phyloP scores from a whole-genome alignment of 1,140 invertebrate genomes.

The Drosophila tristis region DNA sequence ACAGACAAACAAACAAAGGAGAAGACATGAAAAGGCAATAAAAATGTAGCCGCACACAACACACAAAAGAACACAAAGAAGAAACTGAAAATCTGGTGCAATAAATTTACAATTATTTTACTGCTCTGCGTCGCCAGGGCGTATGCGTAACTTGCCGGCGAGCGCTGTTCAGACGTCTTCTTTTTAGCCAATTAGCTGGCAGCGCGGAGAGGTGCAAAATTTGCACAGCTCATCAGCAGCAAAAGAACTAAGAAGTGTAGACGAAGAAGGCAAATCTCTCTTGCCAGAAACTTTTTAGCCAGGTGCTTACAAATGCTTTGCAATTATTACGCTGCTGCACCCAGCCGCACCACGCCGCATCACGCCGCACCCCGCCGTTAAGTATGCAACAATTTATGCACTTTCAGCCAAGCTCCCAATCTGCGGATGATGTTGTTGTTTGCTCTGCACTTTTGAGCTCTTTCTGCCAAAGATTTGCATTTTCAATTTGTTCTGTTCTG shows the following conservation, averaged over 20 bases:
- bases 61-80: constrained; percentile 53
- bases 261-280: constrained; percentile 4
- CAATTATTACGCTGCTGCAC: constrained; percentile 67
- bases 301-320: constrained; percentile 72
- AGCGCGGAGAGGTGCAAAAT: constrained; percentile 36
- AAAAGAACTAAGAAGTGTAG: neutral
- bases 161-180: constrained; percentile 54
- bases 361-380: constrained; percentile 22
- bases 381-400: constrained; percentile 73
- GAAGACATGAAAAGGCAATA: constrained; percentile 58
- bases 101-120: constrained; percentile 72
- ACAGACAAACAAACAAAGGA: constrained; percentile 49
- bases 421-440: constrained; percentile 38
- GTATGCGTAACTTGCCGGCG: constrained; percentile 56
- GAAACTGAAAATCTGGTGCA: constrained; percentile 17
- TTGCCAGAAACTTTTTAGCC: constrained; percentile 50
- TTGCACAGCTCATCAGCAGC: constrained; percentile 47
- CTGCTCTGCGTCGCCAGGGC: constrained; percentile 13
- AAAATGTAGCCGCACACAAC: constrained; percentile 69
- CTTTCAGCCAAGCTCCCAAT: constrained; percentile 29
- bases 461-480: constrained; percentile 72
- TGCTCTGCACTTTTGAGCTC: constrained; percentile 77
- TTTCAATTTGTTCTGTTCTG: constrained; percentile 66
- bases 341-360: constrained; percentile 3
- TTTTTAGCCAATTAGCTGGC: constrained; percentile 73